Conservation (phyloP, 2,888 invertebrate genomes). For the Drosophila leonis region DNA sequence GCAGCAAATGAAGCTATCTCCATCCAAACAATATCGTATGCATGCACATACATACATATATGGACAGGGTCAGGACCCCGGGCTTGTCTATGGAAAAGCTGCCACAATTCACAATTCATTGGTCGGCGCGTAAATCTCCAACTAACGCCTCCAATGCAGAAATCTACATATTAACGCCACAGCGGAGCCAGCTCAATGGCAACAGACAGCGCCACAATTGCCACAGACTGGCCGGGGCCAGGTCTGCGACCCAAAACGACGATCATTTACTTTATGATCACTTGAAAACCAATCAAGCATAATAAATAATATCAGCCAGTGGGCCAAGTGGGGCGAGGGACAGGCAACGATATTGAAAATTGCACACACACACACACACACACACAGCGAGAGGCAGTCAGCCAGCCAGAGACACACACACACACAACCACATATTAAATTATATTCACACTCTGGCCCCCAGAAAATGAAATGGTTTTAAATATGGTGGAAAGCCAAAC, state of each 20-base stretch:
- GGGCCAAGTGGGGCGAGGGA: conserved; percentile 24
- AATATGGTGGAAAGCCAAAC: conserved; percentile 67
- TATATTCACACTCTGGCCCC: conserved; percentile 86
- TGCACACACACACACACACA: conserved; percentile 77
- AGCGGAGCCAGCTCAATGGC: conserved; percentile 56
- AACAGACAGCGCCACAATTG: conserved; percentile 73
- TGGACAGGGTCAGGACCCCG: conserved; percentile 53
- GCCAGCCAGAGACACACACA: conserved; percentile 81
- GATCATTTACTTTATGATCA: conserved; percentile 85
- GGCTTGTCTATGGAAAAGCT: conserved; percentile 19
- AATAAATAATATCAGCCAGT: conserved; percentile 84
- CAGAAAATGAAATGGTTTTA: conserved; percentile 81
- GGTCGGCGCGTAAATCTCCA: conserved; percentile 62
- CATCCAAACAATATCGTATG: conserved; percentile 2
- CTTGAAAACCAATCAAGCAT: conserved; percentile 85
- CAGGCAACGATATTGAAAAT: conserved; percentile 83
- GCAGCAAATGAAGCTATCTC: conserved; percentile 60
- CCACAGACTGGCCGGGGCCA: conserved; percentile 57
- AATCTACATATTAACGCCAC: conserved; percentile 78
- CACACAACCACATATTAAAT: conserved; percentile 82
- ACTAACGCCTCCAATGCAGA: conserved; percentile 68
- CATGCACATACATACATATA: neutral
- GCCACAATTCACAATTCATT: conserved; percentile 59
- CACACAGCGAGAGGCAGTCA: conserved; percentile 48
- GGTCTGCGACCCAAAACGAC: conserved; percentile 57